Conservation (phyloP, 2,113 vertebrate genomes). For the Periophthalmus modestus region DNA sequence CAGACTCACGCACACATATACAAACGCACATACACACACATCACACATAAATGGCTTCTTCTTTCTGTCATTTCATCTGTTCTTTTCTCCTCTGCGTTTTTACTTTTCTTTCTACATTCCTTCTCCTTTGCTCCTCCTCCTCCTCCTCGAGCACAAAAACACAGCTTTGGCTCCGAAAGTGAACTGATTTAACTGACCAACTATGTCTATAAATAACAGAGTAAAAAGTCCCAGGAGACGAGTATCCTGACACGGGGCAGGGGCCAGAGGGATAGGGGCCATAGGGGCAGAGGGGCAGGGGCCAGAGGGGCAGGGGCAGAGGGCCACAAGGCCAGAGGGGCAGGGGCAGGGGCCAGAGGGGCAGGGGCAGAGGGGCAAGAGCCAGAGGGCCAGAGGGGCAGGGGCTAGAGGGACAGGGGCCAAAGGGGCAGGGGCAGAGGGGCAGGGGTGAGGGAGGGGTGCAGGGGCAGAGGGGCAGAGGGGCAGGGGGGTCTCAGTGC, state of each 20-base stretch:
- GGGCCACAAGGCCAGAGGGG: no score
- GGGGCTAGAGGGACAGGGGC: no score
- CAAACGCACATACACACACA: neutral
- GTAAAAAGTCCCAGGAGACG: constrained; percentile 12
- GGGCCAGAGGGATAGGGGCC: no score
- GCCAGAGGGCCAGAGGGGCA: no score
- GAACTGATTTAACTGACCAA: constrained; percentile 65
- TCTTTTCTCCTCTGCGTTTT: constrained; percentile 7
- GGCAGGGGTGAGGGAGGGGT: no score
- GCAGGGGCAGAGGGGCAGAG: no score
- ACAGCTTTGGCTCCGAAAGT: constrained; percentile 50
- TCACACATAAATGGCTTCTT: constrained; percentile 15
- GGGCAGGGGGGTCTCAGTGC: no score
- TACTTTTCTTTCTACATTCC: constrained; percentile 35
- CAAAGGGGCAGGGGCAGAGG: no score
- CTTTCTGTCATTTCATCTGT: neutral
- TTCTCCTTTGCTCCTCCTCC: constrained; percentile 30
- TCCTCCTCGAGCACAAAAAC: constrained; percentile 54
- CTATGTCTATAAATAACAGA: constrained; percentile 60
- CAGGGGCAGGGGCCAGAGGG: no score
- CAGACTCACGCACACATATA: constrained; percentile 6
- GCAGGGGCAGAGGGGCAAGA: no score
- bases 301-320: no score
- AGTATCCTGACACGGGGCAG: constrained; percentile 12
- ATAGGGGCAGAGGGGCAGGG: no score